These are phyloP conservation scores for Cassiopea xamachana DNA, from an alignment of 30 jellyfish, hydroid and myxozoan species.

Conservation along the genomic window DNA sequence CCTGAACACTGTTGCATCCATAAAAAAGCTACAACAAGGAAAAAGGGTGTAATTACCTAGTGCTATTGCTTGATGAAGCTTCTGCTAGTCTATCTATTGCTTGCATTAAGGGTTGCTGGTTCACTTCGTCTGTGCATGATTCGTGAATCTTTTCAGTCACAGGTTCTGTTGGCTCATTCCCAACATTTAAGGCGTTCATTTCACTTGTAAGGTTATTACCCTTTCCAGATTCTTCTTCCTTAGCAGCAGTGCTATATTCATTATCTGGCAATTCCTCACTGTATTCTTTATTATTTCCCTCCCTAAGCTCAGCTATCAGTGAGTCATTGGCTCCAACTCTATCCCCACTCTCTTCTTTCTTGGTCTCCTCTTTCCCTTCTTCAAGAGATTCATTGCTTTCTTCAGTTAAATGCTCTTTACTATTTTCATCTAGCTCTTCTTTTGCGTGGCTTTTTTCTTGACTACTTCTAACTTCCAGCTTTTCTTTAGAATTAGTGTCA, in stretches of 20 bases:
- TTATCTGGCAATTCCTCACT: background rate
- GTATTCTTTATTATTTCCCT: background rate
- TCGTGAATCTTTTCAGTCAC: conserved; percentile 28
- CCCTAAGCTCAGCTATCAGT: background rate
- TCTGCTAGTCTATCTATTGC: conserved; percentile 72
- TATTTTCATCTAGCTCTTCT: background rate
- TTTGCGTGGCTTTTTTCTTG: background rate
- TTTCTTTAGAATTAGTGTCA: background rate
- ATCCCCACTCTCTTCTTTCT: background rate
- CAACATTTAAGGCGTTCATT: background rate
- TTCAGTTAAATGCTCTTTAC: background rate
- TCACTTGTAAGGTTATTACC: background rate
- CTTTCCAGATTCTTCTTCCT: background rate
- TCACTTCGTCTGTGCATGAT: background rate
- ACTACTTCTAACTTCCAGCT: background rate
- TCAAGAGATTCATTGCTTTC: background rate
- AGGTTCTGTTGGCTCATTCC: conserved; percentile 16
- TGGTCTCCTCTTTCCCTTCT: background rate
- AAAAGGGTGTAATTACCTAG: background rate
- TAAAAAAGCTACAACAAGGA: background rate
- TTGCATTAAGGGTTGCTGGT: conserved; percentile 41
- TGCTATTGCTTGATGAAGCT: background rate
- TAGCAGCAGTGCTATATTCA: background rate
- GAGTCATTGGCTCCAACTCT: background rate
- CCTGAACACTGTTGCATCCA: no score